These are phyloP conservation scores for Alosa alosa DNA, from an alignment of 2,113 vertebrate species.

Conservation along the genomic window DNA sequence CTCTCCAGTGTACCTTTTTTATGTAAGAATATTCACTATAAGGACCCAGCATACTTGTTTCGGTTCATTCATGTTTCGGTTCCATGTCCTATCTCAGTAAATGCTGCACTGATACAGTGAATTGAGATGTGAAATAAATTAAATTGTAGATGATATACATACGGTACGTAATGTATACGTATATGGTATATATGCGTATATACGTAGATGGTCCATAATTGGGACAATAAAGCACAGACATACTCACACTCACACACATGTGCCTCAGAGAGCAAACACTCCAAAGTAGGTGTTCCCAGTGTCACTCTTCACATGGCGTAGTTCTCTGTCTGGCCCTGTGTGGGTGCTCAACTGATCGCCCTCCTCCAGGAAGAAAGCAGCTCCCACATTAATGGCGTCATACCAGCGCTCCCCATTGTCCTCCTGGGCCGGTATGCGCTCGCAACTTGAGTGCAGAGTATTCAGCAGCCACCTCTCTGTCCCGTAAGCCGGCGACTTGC, in stretches of 20 bases:
- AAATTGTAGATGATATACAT: too few species aligned
- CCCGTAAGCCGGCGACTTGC: conserved; percentile 44
- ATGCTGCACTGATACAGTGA: not conserved
- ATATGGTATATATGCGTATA: too few species aligned
- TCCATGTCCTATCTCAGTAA: not conserved
- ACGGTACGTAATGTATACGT: too few species aligned
- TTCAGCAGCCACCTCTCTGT: conserved; percentile 54
- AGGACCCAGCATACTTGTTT: not conserved
- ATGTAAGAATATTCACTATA: not conserved
- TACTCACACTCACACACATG: not conserved
- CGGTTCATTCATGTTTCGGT: not conserved
- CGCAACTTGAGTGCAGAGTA: conserved; percentile 57
- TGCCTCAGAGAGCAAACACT: conserved; percentile 62
- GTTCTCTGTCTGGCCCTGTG: conserved; percentile 26
- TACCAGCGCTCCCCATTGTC: conserved; percentile 40
- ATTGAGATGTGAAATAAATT: not conserved
- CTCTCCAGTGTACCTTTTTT: not conserved
- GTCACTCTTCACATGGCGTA: conserved; percentile 34
- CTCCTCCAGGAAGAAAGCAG: conserved; percentile 58
- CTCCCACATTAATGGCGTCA: conserved; percentile 64
- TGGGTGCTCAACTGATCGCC: conserved; percentile 57
- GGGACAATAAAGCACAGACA: not conserved
- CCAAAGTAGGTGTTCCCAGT: conserved; percentile 70
- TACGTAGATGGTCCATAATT: too few species aligned
- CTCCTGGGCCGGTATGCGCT: not conserved